Conservation (phyloP, 2,113 vertebrate genomes). For the Epinephelus moara region DNA sequence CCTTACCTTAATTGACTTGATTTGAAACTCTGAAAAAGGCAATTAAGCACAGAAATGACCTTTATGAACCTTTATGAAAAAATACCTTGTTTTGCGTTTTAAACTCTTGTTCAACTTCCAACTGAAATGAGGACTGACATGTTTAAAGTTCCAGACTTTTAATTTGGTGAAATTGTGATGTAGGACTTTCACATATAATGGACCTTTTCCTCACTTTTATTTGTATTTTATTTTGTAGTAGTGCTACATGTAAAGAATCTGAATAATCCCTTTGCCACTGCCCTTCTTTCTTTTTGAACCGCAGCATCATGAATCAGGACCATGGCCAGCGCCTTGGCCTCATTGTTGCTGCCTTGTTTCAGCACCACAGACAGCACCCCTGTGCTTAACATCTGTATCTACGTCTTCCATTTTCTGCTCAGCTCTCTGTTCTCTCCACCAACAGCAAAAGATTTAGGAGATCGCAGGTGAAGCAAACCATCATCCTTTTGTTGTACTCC, state of each 20-base stretch:
- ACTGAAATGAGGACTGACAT: no score
- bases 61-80: no score
- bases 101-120: no score
- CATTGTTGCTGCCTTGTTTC: neutral
- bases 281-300: neutral
- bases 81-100: neutral
- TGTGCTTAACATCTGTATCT: neutral
- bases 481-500: slow-evolving; percentile 29
- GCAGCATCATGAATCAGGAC: slow-evolving; percentile 17
- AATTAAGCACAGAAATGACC: neutral
- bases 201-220: neutral
- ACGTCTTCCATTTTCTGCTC: slow-evolving; percentile 1
- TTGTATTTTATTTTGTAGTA: neutral
- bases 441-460: slow-evolving; percentile 37
- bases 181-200: neutral
- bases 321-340: neutral
- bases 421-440: slow-evolving; percentile 26
- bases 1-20: neutral
- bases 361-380: slow-evolving; percentile 49
- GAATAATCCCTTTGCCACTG: neutral
- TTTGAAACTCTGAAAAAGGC: neutral
- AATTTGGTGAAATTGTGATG: no score
- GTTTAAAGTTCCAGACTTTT: neutral
- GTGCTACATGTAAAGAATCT: neutral
- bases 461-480: slow-evolving; percentile 12